Evolutionary conservation across 2,888 invertebrate species (phyloP).

Genomic region (Temnothorax rugatulus): DNA sequence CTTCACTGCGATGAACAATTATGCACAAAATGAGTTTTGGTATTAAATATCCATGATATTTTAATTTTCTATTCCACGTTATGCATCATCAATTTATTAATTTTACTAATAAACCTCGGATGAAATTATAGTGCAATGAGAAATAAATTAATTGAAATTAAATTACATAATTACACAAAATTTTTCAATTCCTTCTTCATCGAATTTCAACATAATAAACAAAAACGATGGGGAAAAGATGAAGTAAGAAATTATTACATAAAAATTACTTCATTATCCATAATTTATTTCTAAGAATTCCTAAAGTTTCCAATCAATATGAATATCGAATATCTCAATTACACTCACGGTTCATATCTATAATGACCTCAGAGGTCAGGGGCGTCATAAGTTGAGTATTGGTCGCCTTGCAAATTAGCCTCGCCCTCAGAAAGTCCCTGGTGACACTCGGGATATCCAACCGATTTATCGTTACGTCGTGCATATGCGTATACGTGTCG

Average conservation of each 20-base stretch:
- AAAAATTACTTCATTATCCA: neutral
- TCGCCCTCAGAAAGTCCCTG: conserved; percentile 92
- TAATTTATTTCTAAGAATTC: neutral
- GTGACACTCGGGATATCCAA: conserved; percentile 91
- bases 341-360: conserved; percentile 82
- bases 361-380: conserved; percentile 75
- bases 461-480: conserved; percentile 92
- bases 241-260: neutral
- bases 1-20: conserved; percentile 90
- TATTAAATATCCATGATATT: neutral
- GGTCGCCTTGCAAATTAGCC: conserved; percentile 94
- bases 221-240: neutral
- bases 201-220: neutral
- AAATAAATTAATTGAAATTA: neutral
- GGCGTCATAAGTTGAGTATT: conserved; percentile 95
- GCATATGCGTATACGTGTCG: conserved; percentile 90
- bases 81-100: neutral
- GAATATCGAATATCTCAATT: conserved; percentile 62
- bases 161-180: neutral
- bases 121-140: neutral
- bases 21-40: neutral
- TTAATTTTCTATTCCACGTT: neutral
- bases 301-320: neutral
- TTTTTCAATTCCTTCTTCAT: neutral
- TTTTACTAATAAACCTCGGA: neutral